Evolutionary conservation across 2,888 invertebrate species (phyloP).

Genomic region (Drosophila rubida): DNA sequence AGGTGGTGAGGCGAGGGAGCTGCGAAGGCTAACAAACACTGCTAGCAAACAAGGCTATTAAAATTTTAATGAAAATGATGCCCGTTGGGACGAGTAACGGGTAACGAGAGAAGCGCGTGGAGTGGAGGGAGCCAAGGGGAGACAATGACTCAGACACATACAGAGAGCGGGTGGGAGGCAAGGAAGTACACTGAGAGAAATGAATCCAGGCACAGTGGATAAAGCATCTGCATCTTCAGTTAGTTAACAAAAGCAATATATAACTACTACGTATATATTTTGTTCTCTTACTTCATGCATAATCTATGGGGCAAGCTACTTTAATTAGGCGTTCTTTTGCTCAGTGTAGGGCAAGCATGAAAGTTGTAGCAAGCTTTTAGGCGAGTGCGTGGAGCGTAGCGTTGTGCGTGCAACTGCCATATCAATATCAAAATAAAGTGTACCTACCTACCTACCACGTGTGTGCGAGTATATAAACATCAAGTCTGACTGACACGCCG

Average conservation of each 20-base stretch:
- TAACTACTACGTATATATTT: no score
- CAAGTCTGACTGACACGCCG: conserved; percentile 51
- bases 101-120: conserved; percentile 36
- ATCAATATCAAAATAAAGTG: conserved; percentile 70
- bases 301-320: no score
- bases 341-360: neutral
- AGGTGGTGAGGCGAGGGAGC: no score
- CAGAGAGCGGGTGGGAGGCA: neutral
- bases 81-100: conserved; percentile 57
- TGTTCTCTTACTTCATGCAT: no score
- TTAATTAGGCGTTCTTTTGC: no score
- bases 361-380: conserved; percentile 33
- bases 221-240: no score
- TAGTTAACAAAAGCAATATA: no score
- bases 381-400: conserved; percentile 51
- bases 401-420: conserved; percentile 76
- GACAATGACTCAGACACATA: conserved; percentile 60
- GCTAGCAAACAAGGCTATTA: conserved; percentile 62
- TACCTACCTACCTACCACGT: neutral
- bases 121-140: neutral
- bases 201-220: no score
- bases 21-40: neutral
- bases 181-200: neutral
- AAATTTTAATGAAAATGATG: conserved; percentile 78
- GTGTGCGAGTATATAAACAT: conserved; percentile 23